These are phyloP conservation scores for Porites lutea DNA, from an alignment of 64 coral and sea anemone species.

Conservation along the genomic window DNA sequence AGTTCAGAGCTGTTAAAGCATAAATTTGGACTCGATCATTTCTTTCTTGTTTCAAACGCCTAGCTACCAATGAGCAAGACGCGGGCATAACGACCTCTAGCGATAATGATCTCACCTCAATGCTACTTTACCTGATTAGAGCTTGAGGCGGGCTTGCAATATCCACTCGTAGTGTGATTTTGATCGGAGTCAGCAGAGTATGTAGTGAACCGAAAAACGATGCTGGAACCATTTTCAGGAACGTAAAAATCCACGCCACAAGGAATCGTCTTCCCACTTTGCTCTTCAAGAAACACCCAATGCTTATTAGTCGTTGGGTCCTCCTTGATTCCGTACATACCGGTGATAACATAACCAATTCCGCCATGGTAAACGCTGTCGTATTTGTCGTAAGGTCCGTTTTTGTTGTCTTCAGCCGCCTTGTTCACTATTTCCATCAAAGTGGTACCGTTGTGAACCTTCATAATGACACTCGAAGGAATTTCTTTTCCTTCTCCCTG, in stretches of 20 bases:
- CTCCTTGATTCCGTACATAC: background rate
- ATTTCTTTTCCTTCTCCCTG: background rate
- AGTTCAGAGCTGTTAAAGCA: too few species aligned
- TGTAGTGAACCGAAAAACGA: background rate
- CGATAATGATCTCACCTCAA: too few species aligned
- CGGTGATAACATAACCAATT: background rate
- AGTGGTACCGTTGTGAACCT: background rate
- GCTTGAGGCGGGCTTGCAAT: background rate
- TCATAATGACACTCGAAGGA: background rate
- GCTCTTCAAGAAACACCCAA: background rate
- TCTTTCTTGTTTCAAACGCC: too few species aligned
- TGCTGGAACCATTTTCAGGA: background rate
- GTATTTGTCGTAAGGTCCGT: conserved; percentile 2
- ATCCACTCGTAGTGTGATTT: background rate
- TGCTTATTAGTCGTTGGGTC: background rate
- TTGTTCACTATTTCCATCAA: conserved; percentile 8
- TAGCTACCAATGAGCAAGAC: too few species aligned
- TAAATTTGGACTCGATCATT: too few species aligned
- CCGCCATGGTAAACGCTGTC: background rate
- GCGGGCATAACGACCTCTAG: too few species aligned
- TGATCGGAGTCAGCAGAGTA: background rate
- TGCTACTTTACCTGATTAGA: too few species aligned
- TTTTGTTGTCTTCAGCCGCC: background rate
- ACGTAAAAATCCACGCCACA: conserved; percentile 13
- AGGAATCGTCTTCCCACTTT: background rate